Conservation (phyloP, 2,113 vertebrate genomes). For the Mastomys natalensis region DNA sequence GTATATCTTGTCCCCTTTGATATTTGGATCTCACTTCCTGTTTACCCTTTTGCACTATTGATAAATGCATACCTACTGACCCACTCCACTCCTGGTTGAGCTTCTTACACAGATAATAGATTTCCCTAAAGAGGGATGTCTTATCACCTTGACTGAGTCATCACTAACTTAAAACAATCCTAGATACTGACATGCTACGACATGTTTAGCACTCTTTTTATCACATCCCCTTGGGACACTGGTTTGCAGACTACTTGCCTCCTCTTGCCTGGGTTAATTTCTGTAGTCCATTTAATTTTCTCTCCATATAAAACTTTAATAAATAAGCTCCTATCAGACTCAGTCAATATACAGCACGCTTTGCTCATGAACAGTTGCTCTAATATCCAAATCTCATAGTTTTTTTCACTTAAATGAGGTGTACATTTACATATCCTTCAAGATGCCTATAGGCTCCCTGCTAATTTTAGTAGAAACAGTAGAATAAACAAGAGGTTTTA, state of each 20-base stretch:
- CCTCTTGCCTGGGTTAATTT: not conserved
- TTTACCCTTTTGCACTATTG: not conserved
- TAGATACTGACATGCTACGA: not conserved
- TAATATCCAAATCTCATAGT: not conserved
- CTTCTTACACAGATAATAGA: not conserved
- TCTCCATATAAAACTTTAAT: not conserved
- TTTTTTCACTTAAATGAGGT: not conserved
- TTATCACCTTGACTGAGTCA: not conserved
- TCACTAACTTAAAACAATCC: not conserved
- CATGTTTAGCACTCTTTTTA: not conserved
- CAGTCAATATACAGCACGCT: accelerated
- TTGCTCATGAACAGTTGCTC: not conserved
- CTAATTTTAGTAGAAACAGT: not conserved
- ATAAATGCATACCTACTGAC: not conserved
- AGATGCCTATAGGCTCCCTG: not conserved
- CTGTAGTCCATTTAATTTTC: not conserved
- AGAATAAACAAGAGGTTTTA: not conserved
- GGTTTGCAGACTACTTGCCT: not conserved
- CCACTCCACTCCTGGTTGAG: not conserved
- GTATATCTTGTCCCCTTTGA: not conserved
- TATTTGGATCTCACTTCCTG: not conserved
- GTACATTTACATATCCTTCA: not conserved
- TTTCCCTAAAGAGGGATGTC: not conserved
- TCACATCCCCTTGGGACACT: not conserved
- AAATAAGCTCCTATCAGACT: not conserved